phyloP scores from a whole-genome alignment of 2,797 vertebrate genomes.

The Erpetoichthys calabaricus region DNA sequence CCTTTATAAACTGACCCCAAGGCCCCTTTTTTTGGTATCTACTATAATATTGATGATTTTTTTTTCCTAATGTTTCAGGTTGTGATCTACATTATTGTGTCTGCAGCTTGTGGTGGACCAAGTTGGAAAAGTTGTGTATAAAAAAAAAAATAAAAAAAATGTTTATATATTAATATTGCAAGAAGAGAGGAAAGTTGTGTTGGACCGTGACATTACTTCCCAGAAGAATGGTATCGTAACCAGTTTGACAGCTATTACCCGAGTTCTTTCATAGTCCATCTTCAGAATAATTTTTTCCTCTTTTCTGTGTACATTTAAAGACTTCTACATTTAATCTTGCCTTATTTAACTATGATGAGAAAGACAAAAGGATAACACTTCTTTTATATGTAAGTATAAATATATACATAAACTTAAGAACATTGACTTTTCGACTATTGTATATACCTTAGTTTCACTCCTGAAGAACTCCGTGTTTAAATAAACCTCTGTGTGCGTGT shows the following conservation, averaged over 20 bases:
- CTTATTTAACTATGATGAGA: background rate
- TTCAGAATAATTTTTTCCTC: background rate
- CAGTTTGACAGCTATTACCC: background rate
- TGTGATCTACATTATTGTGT: constrained; percentile 80
- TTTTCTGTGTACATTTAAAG: background rate
- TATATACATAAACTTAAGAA: background rate
- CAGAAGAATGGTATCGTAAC: background rate
- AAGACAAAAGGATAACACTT: background rate
- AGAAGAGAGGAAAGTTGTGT: constrained; percentile 3
- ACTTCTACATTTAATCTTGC: background rate
- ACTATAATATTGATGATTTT: too few relatives aligned
- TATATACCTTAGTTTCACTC: background rate
- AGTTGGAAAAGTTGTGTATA: constrained; percentile 71
- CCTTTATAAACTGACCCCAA: too few relatives aligned
- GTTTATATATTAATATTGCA: constrained; percentile 1
- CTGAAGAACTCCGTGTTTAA: too few relatives aligned
- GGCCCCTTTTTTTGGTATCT: background rate
- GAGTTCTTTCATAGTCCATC: background rate
- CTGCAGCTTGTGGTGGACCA: constrained; percentile 71
- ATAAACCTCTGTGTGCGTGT: too few relatives aligned
- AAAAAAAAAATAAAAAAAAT: constrained; percentile 37
- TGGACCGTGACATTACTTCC: too few relatives aligned
- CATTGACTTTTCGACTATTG: background rate
- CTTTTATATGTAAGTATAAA: background rate
- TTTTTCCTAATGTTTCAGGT: constrained; percentile 46